Evolutionary conservation across 1,140 invertebrate genomes (phyloP), one percentile per base, ranked within the genome.

Genomic region (Magallana ariakensis): DNA sequence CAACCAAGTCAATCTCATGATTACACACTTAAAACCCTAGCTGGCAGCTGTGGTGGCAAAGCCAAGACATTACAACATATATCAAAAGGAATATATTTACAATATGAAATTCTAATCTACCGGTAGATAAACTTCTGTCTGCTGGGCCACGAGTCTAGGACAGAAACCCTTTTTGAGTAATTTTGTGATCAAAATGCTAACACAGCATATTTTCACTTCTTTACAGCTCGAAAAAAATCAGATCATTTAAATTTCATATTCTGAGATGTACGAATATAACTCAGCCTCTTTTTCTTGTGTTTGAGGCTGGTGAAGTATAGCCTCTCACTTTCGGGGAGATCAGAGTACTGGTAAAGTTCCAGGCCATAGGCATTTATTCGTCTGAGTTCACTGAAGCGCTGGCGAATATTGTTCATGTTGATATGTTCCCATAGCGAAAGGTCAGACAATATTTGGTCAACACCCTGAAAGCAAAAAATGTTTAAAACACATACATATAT

Each of bases 361-460:
- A 90, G 87, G 4, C 89, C 89, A 60, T 90, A 87, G 16, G 89
- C 55, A 33, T 86, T 60, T 10, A 88, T 62, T 82, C 89, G 46
- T 80, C 57, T 83, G 5, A 90, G 58, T 86, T 90, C 89, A 83
- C 89, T 90, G 83, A 81, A 90, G 19, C 54, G 62, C 26, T 66
- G 55, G 16, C 89, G 80, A 15, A 88, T 86, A 54, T 62, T 60
- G 15, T 55, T 26, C 15, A 58, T 56, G 7, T 54, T 56, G 26
- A 85, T 83, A 13, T 83, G 46, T 54, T 54, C 84, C 53, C 56
- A 83, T 1, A 88, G 82, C 55, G 60, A 85, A 0, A 90, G 13
- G 60, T 90, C 87, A 19, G 85, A 70, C 13, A 86, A 85, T 19
- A 90, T 62, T 46, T 90, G 89, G 81, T 87, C 81, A 10, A 90